These are phyloP conservation scores for Ianthella basta DNA, from an alignment of 37 sponge, comb jelly and placozoan species.

Conservation along the genomic window DNA sequence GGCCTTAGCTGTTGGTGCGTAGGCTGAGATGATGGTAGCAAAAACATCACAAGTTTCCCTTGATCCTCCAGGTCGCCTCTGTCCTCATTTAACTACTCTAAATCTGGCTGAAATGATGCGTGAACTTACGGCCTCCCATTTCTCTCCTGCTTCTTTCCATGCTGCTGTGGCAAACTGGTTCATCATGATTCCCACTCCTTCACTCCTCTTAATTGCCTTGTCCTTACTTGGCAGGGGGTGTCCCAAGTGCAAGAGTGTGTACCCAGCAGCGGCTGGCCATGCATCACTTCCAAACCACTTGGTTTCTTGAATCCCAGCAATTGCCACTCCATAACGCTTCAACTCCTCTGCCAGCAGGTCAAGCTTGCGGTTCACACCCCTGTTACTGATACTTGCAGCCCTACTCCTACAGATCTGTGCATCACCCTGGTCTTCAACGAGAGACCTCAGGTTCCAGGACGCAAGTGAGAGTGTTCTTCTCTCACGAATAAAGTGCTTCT, in stretches of 20 bases:
- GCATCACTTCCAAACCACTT: constrained; percentile 51
- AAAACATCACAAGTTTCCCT: neutral
- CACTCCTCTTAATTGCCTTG: neutral
- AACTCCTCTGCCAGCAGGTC: constrained; percentile 13
- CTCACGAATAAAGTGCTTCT: too few relatives aligned
- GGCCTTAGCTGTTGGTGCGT: constrained; percentile 32
- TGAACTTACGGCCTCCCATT: constrained; percentile 38
- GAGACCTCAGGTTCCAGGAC: constrained; percentile 23
- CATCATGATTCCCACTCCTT: constrained; percentile 23
- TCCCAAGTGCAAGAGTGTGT: too few relatives aligned
- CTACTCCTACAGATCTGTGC: neutral
- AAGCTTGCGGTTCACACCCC: constrained; percentile 1
- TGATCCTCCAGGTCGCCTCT: constrained; percentile 7
- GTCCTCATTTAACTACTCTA: neutral
- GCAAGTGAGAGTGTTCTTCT: too few relatives aligned
- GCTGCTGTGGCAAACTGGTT: neutral
- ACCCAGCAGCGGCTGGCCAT: constrained; percentile 15
- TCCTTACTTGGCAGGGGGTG: constrained; percentile 28
- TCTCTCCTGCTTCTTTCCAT: constrained; percentile 25
- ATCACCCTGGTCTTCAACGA: constrained; percentile 16
- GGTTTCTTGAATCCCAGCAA: constrained; percentile 44
- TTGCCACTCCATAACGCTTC: neutral
- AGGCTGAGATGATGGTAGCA: constrained; percentile 4
- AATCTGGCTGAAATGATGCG: too few relatives aligned
- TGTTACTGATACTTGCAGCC: neutral